Percentiles rank a stretch among this genome's conserved stretches.
phyloP scores from a whole-genome alignment of 2,797 vertebrate species.

The Emydoidea blandingii region DNA sequence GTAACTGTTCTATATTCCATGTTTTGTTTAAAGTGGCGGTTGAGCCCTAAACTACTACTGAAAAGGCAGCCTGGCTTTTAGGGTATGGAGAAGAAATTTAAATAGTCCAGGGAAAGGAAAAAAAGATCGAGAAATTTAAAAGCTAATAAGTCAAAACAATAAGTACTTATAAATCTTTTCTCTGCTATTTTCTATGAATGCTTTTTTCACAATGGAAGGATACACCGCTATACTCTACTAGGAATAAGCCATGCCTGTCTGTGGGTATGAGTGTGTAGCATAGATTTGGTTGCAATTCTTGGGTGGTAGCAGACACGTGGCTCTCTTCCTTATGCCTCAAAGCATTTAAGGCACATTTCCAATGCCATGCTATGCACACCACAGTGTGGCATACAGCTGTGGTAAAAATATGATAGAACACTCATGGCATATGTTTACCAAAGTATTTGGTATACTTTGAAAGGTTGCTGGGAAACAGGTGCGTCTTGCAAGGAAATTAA shows the following conservation, averaged over 20 bases:
- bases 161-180: neutral
- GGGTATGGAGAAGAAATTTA: too few relatives aligned
- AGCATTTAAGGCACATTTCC: accelerated
- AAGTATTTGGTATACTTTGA: neutral
- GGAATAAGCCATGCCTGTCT: neutral
- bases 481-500: neutral
- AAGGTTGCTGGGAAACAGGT: neutral
- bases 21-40: too few relatives aligned
- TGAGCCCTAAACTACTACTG: too few relatives aligned
- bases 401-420: neutral
- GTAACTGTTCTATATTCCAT: neutral
- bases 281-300: neutral
- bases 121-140: neutral
- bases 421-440: neutral
- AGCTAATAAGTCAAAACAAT: neutral
- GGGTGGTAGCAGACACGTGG: neutral
- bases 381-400: neutral
- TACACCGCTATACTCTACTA: neutral
- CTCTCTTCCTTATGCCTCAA: neutral
- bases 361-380: neutral
- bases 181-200: neutral
- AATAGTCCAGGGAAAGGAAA: too few relatives aligned
- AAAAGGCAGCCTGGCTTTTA: too few relatives aligned
- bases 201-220: neutral
- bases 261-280: accelerated